phyloP scores from a whole-genome alignment of 2,113 vertebrate species.

The Nicator chloris region DNA sequence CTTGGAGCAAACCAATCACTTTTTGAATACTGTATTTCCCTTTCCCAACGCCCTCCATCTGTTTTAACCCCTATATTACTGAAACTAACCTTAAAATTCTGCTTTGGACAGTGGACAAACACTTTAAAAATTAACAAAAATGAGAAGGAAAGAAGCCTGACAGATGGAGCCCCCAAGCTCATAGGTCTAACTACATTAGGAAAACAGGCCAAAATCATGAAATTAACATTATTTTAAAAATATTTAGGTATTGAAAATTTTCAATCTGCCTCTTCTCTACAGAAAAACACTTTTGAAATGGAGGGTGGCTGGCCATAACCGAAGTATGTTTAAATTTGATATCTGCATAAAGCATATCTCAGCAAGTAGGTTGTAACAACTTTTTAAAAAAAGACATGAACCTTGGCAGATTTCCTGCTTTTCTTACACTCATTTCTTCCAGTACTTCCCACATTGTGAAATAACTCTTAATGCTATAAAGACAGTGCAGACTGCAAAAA shows the following conservation, averaged over 20 bases:
- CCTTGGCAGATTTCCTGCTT: neutral
- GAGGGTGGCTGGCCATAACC: neutral
- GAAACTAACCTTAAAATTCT: neutral
- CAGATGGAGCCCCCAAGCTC: neutral
- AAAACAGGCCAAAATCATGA: neutral
- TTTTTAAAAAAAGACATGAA: neutral
- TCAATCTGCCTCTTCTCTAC: neutral
- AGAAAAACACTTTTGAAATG: neutral
- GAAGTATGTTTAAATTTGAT: neutral
- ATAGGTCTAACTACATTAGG: neutral
- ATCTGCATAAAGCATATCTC: neutral
- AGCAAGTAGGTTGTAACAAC: neutral
- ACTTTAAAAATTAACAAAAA: neutral
- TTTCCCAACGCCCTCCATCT: neutral
- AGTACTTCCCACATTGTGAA: slow-evolving; percentile 37
- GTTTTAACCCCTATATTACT: neutral
- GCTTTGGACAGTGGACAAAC: neutral
- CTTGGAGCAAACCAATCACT: neutral
- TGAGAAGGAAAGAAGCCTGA: neutral
- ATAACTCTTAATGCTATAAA: slow-evolving; percentile 24
- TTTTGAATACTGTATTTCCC: neutral
- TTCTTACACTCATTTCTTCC: slow-evolving; percentile 19
- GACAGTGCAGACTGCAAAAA: slow-evolving; percentile 21
- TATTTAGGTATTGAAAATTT: neutral
- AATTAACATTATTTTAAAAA: neutral